phyloP scores from a whole-genome alignment of 2,113 vertebrate genomes.

The Percopsis transmontana region DNA sequence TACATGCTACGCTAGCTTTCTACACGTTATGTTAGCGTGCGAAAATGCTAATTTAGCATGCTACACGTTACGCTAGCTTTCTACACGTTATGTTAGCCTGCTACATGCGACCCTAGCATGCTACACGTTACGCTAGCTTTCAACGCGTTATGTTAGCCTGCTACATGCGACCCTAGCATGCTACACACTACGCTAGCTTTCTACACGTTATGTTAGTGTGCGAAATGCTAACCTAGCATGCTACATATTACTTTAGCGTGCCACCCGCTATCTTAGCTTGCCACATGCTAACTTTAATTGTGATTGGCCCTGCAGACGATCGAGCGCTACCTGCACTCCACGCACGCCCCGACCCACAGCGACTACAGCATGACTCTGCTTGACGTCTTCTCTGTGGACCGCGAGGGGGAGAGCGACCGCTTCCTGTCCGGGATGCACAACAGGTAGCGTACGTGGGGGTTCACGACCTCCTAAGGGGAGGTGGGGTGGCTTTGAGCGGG shows the following conservation, averaged over 20 bases:
- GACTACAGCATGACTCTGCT: constrained; percentile 85
- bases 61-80: neutral
- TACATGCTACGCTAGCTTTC: too few relatives aligned
- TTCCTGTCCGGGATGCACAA: constrained; percentile 82
- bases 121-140: too few relatives aligned
- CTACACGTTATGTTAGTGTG: too few relatives aligned
- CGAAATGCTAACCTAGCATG: too few relatives aligned
- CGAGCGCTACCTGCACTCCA: constrained; percentile 82
- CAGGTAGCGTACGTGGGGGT: constrained; percentile 67
- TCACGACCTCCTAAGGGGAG: too few relatives aligned
- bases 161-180: neutral
- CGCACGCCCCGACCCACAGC: constrained; percentile 85
- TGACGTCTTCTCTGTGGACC: constrained; percentile 82
- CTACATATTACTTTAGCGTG: too few relatives aligned
- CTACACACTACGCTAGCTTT: neutral
- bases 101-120: neutral
- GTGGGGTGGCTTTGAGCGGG: too few relatives aligned
- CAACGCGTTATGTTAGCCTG: too few relatives aligned
- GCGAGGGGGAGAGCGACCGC: constrained; percentile 71
- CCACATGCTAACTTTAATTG: neutral
- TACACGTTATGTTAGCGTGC: too few relatives aligned
- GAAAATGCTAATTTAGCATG: neutral
- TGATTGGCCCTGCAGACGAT: constrained; percentile 70
- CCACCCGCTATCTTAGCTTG: too few relatives aligned
- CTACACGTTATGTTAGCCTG: neutral